Conservation (phyloP, 1,140 invertebrate species). For the Papilio machaon region DNA sequence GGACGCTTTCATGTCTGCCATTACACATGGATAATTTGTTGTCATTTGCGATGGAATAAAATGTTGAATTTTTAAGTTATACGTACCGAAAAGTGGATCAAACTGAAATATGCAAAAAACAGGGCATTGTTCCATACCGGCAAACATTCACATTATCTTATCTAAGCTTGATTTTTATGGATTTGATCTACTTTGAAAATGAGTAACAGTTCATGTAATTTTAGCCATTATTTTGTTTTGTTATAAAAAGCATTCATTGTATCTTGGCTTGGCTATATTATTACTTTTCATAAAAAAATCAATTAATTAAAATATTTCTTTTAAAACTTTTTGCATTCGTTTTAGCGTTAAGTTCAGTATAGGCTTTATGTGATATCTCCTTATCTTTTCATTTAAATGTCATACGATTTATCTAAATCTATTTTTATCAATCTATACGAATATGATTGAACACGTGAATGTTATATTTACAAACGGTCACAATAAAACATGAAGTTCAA, state of each 20-base stretch:
- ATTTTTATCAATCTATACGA: not conserved
- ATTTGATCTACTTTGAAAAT: not conserved
- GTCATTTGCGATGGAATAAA: not conserved
- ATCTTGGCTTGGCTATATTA: too few species aligned
- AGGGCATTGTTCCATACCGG: not conserved
- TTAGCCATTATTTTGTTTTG: too few species aligned
- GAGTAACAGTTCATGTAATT: not conserved
- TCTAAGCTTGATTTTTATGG: slow-evolving; percentile 4
- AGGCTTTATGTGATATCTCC: not conserved
- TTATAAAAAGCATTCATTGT: too few species aligned
- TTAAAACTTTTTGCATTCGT: not conserved
- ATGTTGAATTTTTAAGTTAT: not conserved
- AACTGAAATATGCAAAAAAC: not conserved
- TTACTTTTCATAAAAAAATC: too few species aligned
- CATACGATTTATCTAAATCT: not conserved
- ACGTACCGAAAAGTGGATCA: not conserved
- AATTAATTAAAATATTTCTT: not conserved
- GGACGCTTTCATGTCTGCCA: slow-evolving; percentile 8
- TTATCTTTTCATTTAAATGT: not conserved
- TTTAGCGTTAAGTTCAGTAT: not conserved
- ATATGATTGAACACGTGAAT: not conserved
- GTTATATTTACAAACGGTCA: too few species aligned
- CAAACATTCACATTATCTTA: not conserved
- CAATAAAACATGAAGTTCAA: too few species aligned
- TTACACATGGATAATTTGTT: not conserved